Evolutionary conservation across 2,797 vertebrate genomes (phyloP).

Genomic region (Pempheris klunzingeri): DNA sequence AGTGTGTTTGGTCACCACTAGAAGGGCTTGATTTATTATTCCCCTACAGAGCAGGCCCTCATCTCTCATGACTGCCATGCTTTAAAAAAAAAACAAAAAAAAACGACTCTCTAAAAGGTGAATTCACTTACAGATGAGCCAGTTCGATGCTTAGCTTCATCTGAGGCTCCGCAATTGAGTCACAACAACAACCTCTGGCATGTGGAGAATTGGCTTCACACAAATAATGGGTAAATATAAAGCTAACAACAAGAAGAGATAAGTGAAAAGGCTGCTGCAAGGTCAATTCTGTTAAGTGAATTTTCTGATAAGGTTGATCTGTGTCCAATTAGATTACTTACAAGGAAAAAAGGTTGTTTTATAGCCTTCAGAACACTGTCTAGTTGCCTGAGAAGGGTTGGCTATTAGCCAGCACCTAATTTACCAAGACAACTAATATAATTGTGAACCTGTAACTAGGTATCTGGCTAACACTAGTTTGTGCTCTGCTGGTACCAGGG

Average conservation of each 20-base stretch:
- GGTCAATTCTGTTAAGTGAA: slow-evolving; percentile 43
- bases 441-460: slow-evolving; percentile 3
- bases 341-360: slow-evolving; percentile 31
- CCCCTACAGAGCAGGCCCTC: slow-evolving; percentile 30
- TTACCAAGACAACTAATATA: not conserved
- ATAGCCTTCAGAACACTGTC: slow-evolving; percentile 5
- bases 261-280: slow-evolving; percentile 27
- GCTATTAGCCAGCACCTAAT: slow-evolving; percentile 36
- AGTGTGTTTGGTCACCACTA: slow-evolving; percentile 50
- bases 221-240: slow-evolving; percentile 24
- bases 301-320: slow-evolving; percentile 46
- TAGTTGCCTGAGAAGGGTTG: not conserved
- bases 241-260: slow-evolving; percentile 29
- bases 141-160: slow-evolving; percentile 9
- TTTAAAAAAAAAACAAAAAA: slow-evolving; percentile 47
- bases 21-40: slow-evolving; percentile 60
- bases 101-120: slow-evolving; percentile 42
- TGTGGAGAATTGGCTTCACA: slow-evolving; percentile 3
- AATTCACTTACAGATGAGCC: slow-evolving; percentile 44
- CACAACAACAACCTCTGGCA: slow-evolving; percentile 7
- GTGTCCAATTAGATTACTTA: slow-evolving; percentile 45
- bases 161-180: slow-evolving; percentile 14
- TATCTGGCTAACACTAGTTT: not conserved
- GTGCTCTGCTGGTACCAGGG: not conserved
- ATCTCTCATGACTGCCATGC: slow-evolving; percentile 54